Evolutionary conservation across 2,113 vertebrate genomes (phyloP), one percentile per base, ranked within the genome.

Genomic region (Ranitomeya variabilis): DNA sequence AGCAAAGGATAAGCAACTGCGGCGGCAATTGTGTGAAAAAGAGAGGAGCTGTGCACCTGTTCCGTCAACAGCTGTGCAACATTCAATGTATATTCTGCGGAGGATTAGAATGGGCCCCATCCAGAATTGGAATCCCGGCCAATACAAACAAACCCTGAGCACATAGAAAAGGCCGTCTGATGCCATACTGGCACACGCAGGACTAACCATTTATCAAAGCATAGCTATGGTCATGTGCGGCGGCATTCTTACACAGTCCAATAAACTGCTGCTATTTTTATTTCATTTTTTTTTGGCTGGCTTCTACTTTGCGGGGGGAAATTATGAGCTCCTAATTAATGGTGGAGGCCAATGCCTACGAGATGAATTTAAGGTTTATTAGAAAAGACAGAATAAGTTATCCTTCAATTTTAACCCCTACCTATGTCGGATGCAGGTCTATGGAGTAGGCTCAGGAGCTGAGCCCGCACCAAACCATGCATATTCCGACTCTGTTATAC

Each of bases 1-100:
- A 78, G 90, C 90, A 45, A 0, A 92, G 91, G 90, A 93, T 90
- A 92, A 93, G 92, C 93, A 94, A 93, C 93, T 93, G 93, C 91
- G 91, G 87, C 60, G 80, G 90, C 89, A 85, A 92, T 91, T 84
- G 45, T 71, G 51, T 2, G 45, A 84, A 84, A 55, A 71, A 84
- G 51, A 84, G 66, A 91, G 89, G 91, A 91, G 90, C 84, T 64
- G 67, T 87, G 92, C 93, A 94, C 94, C 94, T 94, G 94, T 94
- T 91, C 13, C 3, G 73, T 89, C 90, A 92, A 93, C 94, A 94
- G 93, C 94, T 94, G 94, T 90, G 91, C 85, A 90, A 91, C 90
- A 90, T 92, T 91, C 91, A 92, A 80, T 92, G 93, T 93, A 92
- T 92, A 92, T 90, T 89, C 73, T 9, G 88, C 88, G 86, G 90